phyloP scores from a whole-genome alignment of 1,140 invertebrate genomes.

The Onthophagus taurus region DNA sequence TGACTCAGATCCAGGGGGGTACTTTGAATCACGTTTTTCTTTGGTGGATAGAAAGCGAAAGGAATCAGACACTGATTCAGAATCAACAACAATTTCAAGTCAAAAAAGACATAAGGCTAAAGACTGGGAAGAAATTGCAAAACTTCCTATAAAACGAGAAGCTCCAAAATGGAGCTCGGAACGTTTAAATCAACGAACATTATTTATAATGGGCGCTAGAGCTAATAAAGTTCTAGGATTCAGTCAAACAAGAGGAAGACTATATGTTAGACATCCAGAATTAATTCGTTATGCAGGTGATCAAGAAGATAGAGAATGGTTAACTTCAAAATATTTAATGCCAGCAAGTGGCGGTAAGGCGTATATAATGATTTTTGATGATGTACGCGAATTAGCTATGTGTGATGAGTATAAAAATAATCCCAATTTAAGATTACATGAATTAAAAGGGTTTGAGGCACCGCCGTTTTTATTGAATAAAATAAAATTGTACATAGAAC shows the following conservation, averaged over 20 bases:
- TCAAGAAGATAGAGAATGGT: conserved; percentile 73
- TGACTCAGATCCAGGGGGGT: conserved; percentile 37
- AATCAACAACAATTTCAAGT: conserved; percentile 35
- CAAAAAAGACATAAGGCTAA: conserved; percentile 36
- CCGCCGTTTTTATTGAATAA: conserved; percentile 64
- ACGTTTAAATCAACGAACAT: conserved; percentile 54
- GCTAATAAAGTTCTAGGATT: conserved; percentile 66
- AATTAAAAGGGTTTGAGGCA: conserved; percentile 61
- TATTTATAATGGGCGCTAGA: conserved; percentile 74
- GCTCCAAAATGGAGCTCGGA: conserved; percentile 63
- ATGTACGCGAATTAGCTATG: conserved; percentile 63
- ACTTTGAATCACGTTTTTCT: conserved; percentile 6
- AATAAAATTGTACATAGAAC: conserved; percentile 49
- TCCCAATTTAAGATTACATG: conserved; percentile 52
- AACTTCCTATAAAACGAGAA: conserved; percentile 34
- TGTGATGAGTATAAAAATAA: conserved; percentile 64
- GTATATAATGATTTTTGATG: conserved; percentile 71
- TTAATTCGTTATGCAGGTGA: conserved; percentile 64
- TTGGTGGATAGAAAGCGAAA: conserved; percentile 47
- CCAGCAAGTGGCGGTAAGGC: conserved; percentile 68
- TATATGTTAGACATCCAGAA: conserved; percentile 71
- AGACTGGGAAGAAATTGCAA: conserved; percentile 25
- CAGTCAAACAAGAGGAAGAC: conserved; percentile 60
- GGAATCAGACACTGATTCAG: conserved; percentile 50
- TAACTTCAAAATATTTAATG: conserved; percentile 64